A percentile compares a stretch with the other conserved stretches of the same genome.
Evolutionary conservation across 2,113 vertebrate genomes (phyloP).

Genomic region (Lutjanus erythropterus): DNA sequence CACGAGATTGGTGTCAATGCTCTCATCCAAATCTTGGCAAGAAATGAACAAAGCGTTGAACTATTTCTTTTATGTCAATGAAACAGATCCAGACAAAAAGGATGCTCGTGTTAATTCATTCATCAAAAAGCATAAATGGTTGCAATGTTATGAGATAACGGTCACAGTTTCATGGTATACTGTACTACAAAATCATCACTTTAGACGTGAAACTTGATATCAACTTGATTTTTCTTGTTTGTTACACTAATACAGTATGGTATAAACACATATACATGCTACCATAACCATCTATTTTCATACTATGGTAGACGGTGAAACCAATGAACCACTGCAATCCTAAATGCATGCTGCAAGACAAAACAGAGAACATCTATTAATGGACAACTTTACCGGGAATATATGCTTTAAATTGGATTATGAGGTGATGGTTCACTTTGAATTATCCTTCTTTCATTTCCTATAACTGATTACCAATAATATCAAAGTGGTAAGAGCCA

Average conservation of each 20-base stretch:
- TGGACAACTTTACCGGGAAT: not conserved
- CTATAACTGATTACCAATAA: slow-evolving; percentile 15
- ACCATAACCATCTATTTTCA: no score
- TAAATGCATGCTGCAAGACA: not conserved
- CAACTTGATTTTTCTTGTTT: no score
- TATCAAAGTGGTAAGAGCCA: not conserved
- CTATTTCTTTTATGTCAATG: not conserved
- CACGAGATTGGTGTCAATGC: no score
- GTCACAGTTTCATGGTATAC: no score
- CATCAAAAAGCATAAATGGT: no score
- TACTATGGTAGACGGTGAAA: no score
- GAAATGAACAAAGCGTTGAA: not conserved
- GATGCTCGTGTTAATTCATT: not conserved
- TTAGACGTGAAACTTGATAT: no score
- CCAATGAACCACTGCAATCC: no score
- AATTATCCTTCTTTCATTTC: slow-evolving; percentile 5
- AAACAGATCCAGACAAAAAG: not conserved
- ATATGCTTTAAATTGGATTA: not conserved
- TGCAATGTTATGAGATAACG: no score
- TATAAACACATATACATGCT: no score
- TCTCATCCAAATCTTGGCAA: not conserved
- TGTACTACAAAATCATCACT: no score
- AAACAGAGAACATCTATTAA: not conserved
- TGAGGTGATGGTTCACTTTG: not conserved
- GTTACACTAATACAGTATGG: no score